phyloP scores from a whole-genome alignment of 2,888 invertebrate genomes.

The Netelia melanura region DNA sequence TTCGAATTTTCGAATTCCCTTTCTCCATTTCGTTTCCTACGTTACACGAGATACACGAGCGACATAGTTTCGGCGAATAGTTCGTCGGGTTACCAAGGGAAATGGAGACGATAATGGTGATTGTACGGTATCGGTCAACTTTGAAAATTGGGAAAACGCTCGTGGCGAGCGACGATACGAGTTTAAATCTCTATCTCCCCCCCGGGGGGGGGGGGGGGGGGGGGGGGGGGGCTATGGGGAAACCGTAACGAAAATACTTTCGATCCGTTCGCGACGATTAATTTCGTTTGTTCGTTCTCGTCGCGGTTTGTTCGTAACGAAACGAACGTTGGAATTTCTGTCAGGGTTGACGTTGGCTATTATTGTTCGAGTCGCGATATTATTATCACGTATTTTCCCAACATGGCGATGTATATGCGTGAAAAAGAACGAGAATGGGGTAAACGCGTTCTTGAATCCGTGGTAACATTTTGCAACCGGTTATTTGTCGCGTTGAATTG shows the following conservation, averaged over 20 bases:
- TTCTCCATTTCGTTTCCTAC: background rate
- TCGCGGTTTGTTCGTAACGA: slow-evolving; percentile 4
- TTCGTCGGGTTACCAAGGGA: background rate
- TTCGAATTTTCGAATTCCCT: background rate
- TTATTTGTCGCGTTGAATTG: too few species aligned
- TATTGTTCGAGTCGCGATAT: background rate
- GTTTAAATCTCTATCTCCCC: background rate
- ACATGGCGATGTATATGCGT: too few species aligned
- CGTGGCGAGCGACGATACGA: background rate
- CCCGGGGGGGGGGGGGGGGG: too few species aligned
- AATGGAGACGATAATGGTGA: background rate
- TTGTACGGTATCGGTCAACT: background rate
- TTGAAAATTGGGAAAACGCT: background rate
- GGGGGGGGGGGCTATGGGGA: too few species aligned
- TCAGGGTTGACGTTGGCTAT: background rate
- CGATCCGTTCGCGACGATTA: background rate
- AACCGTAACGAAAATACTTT: background rate
- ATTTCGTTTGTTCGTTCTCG: slow-evolving; percentile 42
- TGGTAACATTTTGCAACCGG: too few species aligned
- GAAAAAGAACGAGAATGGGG: too few species aligned
- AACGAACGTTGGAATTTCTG: background rate
- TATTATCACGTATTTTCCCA: slow-evolving; percentile 4
- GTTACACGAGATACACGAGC: background rate
- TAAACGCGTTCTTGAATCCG: too few species aligned
- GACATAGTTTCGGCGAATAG: background rate